These are phyloP conservation scores for Pemphredon lugubris DNA, from an alignment of 2,888 invertebrate species.

Conservation along the genomic window DNA sequence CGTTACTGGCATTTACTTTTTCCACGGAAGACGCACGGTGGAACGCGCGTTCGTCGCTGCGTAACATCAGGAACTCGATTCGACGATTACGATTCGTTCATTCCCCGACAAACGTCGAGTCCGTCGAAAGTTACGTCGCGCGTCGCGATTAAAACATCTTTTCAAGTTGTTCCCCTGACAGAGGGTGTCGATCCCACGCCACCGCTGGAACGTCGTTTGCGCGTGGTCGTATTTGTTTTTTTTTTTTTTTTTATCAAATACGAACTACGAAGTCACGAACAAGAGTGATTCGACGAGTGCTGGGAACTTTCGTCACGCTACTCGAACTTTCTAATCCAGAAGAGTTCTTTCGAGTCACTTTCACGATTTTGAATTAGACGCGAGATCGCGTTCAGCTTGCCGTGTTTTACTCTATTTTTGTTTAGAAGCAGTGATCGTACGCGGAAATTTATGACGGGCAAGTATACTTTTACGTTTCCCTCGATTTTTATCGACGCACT, in stretches of 20 bases:
- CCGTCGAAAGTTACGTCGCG: slow-evolving; percentile 44
- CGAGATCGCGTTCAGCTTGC: neutral
- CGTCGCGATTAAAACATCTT: too few species aligned
- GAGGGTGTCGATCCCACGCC: too few species aligned
- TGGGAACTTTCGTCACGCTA: slow-evolving; percentile 26
- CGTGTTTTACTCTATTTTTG: too few species aligned
- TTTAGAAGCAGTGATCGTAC: too few species aligned
- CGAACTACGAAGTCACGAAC: neutral
- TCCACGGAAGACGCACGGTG: slow-evolving; percentile 7
- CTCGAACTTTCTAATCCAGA: slow-evolving; percentile 44
- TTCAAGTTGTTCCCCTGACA: too few species aligned
- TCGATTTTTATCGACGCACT: too few species aligned
- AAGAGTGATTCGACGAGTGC: neutral
- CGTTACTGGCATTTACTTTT: slow-evolving; percentile 23
- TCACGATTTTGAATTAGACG: slow-evolving; percentile 35
- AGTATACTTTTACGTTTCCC: too few species aligned
- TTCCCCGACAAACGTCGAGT: slow-evolving; percentile 1
- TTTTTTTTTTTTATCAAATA: neutral
- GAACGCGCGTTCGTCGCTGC: slow-evolving; percentile 27
- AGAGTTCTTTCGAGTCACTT: slow-evolving; percentile 34
- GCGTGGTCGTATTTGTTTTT: neutral
- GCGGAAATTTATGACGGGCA: too few species aligned
- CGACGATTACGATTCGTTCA: slow-evolving; percentile 43
- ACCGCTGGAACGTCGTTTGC: too few species aligned
- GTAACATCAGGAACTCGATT: slow-evolving; percentile 47